Base-by-base conservation (phyloP, 2,888 invertebrate genomes). In the Marronus borbonicus region DNA sequence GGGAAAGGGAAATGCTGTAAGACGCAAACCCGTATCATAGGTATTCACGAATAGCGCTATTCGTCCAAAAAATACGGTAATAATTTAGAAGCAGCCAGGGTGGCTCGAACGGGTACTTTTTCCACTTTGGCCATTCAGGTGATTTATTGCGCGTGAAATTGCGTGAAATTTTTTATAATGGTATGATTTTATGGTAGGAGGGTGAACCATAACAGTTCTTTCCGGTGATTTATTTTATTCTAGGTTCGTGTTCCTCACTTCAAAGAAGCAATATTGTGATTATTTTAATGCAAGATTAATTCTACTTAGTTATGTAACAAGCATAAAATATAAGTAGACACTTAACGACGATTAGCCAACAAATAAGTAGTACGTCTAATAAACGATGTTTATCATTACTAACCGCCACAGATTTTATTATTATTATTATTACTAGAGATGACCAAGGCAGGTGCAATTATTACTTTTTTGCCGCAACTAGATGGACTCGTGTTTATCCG, bases 81-180 rank as follows among this genome's bases (percentile, higher is more conserved):
- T 69, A 52, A 69, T 69, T 69, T 69, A 69, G 36, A 69, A 58
- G 20, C 10, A 52, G 39, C 20, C 58, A 58, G 72, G 58, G 36
- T 58, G 39, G 72, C 39, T 72, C 44, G 39, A 76, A 39, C 31
- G 66, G 76, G n/a, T 55, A 76, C 24, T 55, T 76, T 76, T 55
- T 58, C 44, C 58, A 55, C 58, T 76, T 44, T 20, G 76, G 58
- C 65, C 58, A 44, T 76, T 76, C 49, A 36, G 36, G 31, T 84
- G 85, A 85, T 85, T 85, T 85, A 85, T 85, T 83, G 82, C 80
- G 82, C 82, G 81, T 82, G 81, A 84, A 85, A 85, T 84, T 84
- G 84, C 84, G 84, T 85, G 82, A 85, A 85, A 84, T 85, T 84
- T 83, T 80, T 81, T 82, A 83, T 83, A 85, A 84, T 83, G 80